These are phyloP conservation scores for Oligia latruncula DNA, from an alignment of 2,888 invertebrate genomes.

Conservation along the genomic window DNA sequence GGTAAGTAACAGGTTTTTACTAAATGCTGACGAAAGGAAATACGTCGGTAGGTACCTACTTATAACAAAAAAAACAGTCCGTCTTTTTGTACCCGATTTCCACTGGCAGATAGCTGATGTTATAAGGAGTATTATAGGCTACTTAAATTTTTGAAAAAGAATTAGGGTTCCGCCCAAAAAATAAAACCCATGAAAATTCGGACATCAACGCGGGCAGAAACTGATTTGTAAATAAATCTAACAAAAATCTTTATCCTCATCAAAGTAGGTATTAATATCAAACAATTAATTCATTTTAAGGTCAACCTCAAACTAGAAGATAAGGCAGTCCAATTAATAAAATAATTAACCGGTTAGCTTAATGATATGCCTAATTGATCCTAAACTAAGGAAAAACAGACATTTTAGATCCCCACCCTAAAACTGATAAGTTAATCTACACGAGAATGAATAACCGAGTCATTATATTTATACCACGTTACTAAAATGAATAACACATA, in stretches of 20 bases:
- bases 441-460: slow-evolving; percentile 6
- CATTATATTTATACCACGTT: not conserved
- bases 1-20: no score
- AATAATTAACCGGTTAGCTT: not conserved
- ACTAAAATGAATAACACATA: slow-evolving; percentile 37
- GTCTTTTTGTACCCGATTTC: no score
- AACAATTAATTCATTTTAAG: not conserved
- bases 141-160: no score
- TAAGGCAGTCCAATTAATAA: slow-evolving; percentile 8
- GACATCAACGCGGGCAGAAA: no score
- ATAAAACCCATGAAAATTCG: no score
- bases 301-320: slow-evolving; percentile 3
- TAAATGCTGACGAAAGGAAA: no score
- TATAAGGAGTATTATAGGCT: no score
- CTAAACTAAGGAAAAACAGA: not conserved
- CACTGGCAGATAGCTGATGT: no score
- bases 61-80: no score
- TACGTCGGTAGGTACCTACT: no score
- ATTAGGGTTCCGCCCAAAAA: no score
- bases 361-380: not conserved
- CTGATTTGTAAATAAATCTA: not conserved
- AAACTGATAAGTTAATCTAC: not conserved
- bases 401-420: not conserved
- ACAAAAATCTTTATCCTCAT: not conserved
- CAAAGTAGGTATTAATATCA: not conserved